Base-by-base conservation (phyloP, 2,888 invertebrate genomes). In the Timandra comae region DNA sequence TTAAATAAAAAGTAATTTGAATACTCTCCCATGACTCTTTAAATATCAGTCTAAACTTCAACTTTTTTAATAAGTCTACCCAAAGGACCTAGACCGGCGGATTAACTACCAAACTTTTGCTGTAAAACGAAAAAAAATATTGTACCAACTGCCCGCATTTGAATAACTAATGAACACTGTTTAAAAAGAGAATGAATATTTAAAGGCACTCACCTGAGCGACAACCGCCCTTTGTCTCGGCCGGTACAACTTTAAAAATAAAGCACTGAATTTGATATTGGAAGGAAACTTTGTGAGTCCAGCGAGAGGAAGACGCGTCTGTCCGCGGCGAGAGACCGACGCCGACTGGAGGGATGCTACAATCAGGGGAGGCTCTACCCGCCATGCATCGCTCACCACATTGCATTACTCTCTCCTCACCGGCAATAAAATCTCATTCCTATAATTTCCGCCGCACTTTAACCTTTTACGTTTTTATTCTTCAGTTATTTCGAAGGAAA, bases 11-110 rank as follows among this genome's bases (percentile, higher is more conserved):
- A 46, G 39, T 29, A 39, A 46, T 57, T 63, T 56, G 61, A 69
- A 65, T 49, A 52, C 49, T 49, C 56, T 41, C 54, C 48, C 49
- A 64, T 54, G 50, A 52, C 61, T 64, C 57, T 69, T 71, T 63
- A 66, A 68, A 66, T 56, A 61, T 48, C 55, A 50, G 53, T 38
- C 53, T 43, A 50, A 64, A 55, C 58, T 62, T 55, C 30, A 72
- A 78, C 75, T 77, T 79, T 78, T 79, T 76, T 77, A 77, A 78
- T 79, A 76, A 71, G 56, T 60, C 60, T 38, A 45, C 57, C 46
- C 44, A 29, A 37, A 39, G 50, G 56, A 46, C 48, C 48, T 54
- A 57, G 47, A 41, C 54, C 32, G 41, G 46, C 41, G 60, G 63
- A 69, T 70, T 72, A 73, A 75, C 64, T 57, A 63, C 56, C 48